These are phyloP conservation scores for Petaurus breviceps DNA, from an alignment of 2,113 vertebrate species.

Conservation along the genomic window DNA sequence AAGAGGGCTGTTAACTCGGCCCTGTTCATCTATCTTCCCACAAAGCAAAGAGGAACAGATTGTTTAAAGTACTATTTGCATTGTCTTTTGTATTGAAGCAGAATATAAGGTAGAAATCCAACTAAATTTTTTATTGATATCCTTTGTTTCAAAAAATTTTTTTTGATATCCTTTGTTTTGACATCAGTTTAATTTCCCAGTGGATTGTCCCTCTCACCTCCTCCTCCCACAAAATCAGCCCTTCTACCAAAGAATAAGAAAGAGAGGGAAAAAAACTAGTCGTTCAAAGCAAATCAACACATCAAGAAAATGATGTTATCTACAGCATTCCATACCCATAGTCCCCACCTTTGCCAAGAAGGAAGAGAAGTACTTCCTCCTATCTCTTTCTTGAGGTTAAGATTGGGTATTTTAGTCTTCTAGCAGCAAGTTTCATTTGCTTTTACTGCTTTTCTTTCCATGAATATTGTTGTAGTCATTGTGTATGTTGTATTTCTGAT, in stretches of 20 bases:
- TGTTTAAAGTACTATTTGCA: not conserved
- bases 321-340: not conserved
- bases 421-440: not conserved
- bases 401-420: not conserved
- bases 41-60: not conserved
- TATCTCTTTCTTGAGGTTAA: not conserved
- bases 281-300: not conserved
- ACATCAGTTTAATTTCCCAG: not conserved
- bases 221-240: not conserved
- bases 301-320: not conserved
- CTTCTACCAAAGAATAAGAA: not conserved
- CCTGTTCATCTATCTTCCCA: not conserved
- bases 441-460: not conserved
- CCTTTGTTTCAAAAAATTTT: not conserved
- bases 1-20: not conserved
- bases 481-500: not conserved
- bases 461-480: not conserved
- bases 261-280: no score
- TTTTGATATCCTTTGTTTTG: not conserved
- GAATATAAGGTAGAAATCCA: not conserved
- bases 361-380: not conserved
- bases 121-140: not conserved
- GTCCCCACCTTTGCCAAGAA: not conserved
- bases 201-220: not conserved
- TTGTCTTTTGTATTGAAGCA: not conserved